Evolutionary conservation across 2,113 vertebrate species (phyloP).

Genomic region (Chaenocephalus aceratus): DNA sequence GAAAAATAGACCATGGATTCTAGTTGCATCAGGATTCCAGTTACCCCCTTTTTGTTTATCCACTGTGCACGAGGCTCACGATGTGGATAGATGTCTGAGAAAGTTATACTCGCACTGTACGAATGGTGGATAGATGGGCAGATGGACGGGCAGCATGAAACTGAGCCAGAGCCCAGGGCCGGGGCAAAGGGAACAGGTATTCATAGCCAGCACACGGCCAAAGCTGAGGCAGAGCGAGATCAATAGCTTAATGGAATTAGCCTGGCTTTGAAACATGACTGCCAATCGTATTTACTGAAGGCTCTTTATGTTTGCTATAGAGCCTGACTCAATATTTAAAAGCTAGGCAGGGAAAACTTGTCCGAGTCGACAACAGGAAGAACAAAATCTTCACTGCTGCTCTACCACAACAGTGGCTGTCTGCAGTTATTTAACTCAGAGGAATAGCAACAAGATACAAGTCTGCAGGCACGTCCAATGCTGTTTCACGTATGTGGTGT

Average conservation of each 20-base stretch:
- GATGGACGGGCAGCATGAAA: slow-evolving; percentile 53
- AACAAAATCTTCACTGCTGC: slow-evolving; percentile 57
- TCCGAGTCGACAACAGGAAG: slow-evolving; percentile 32
- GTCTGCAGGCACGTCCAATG: slow-evolving; percentile 8
- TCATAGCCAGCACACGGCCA: slow-evolving; percentile 64
- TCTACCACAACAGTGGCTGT: slow-evolving; percentile 62
- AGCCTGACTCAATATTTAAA: slow-evolving; percentile 79
- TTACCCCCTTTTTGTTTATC: slow-evolving; percentile 67
- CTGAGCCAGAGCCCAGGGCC: slow-evolving; percentile 52
- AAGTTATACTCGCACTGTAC: slow-evolving; percentile 63
- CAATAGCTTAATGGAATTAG: slow-evolving; percentile 88
- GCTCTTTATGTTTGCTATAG: slow-evolving; percentile 73
- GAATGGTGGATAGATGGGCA: slow-evolving; percentile 36
- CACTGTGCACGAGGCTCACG: slow-evolving; percentile 29
- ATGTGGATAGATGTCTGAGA: slow-evolving; percentile 58
- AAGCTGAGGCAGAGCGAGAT: slow-evolving; percentile 75
- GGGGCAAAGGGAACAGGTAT: slow-evolving; percentile 73
- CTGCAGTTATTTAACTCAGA: slow-evolving; percentile 56
- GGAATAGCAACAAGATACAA: slow-evolving; percentile 47
- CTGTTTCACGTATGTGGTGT: slow-evolving; percentile 23
- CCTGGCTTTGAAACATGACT: slow-evolving; percentile 84
- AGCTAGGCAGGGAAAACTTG: slow-evolving; percentile 53
- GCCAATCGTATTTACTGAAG: slow-evolving; percentile 86
- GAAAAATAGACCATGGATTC: background rate
- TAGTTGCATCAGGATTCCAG: slow-evolving; percentile 26